These are phyloP conservation scores for Allophyes oxyacanthae DNA, from an alignment of 2,888 invertebrate species.

Conservation along the genomic window DNA sequence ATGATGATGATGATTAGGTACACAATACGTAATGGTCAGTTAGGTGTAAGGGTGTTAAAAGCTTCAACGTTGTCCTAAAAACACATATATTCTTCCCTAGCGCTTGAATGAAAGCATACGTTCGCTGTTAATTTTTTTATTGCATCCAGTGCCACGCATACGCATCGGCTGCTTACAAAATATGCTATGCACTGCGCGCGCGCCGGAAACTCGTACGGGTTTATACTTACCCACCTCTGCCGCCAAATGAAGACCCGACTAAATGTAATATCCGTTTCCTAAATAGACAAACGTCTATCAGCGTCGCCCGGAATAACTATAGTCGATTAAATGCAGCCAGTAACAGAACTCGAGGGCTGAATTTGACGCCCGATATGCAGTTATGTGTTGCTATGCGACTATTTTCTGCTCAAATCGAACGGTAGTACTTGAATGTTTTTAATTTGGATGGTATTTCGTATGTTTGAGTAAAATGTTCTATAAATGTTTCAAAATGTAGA, in stretches of 20 bases:
- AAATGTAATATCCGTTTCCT: constrained; percentile 89
- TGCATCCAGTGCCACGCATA: constrained; percentile 76
- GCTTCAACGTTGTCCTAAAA: constrained; percentile 68
- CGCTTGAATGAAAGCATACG: constrained; percentile 79
- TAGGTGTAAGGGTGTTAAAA: constrained; percentile 37
- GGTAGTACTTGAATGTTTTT: constrained; percentile 57
- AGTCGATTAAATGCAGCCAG: constrained; percentile 81
- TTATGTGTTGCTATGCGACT: constrained; percentile 59
- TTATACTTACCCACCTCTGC: constrained; percentile 86
- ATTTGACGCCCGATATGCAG: constrained; percentile 59
- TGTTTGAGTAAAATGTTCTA: constrained; percentile 1
- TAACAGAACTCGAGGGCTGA: constrained; percentile 62
- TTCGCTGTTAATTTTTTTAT: constrained; percentile 81
- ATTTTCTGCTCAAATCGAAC: constrained; percentile 60
- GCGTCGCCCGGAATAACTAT: constrained; percentile 87
- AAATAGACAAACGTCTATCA: constrained; percentile 88
- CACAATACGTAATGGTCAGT: constrained; percentile 34
- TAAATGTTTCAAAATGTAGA: no score
- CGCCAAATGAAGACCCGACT: constrained; percentile 87
- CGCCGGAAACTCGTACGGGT: constrained; percentile 85
- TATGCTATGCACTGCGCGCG: constrained; percentile 85
- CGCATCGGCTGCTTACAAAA: constrained; percentile 82
- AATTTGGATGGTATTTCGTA: constrained; percentile 39
- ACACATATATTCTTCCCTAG: constrained; percentile 72
- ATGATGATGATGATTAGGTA: no score